phyloP scores from a whole-genome alignment of 2,797 vertebrate species.

The Atherinosoma microstoma region DNA sequence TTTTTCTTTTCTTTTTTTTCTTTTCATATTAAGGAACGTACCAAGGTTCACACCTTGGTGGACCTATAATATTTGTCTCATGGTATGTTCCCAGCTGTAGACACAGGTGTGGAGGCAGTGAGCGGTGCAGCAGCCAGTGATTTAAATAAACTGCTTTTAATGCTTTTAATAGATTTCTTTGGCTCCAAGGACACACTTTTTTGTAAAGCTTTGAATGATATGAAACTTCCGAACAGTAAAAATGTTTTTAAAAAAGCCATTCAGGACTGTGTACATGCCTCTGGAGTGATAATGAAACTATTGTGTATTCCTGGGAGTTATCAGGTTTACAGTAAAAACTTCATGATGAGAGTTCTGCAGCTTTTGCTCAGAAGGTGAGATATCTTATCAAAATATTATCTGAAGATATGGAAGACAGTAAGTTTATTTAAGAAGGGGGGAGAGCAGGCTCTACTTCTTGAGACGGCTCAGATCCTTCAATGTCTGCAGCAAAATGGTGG shows the following conservation, averaged over 20 bases:
- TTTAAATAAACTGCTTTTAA: conserved; percentile 3
- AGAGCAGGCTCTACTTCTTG: too few relatives aligned
- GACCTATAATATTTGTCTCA: neutral
- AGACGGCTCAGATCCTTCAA: too few relatives aligned
- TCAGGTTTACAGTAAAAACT: conserved; percentile 20
- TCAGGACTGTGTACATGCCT: conserved; percentile 4
- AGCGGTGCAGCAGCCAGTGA: conserved; percentile 16
- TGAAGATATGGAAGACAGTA: too few relatives aligned
- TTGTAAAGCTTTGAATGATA: conserved; percentile 22
- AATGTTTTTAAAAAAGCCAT: neutral
- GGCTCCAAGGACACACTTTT: neutral
- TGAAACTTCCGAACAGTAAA: conserved; percentile 2
- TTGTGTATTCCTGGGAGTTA: conserved; percentile 13
- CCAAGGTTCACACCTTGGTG: neutral
- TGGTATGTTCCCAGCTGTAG: conserved; percentile 29
- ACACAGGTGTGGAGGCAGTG: conserved; percentile 31
- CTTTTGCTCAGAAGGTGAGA: conserved; percentile 10
- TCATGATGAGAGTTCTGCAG: conserved; percentile 3
- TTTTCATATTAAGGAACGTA: neutral
- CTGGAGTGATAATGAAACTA: conserved; percentile 24
- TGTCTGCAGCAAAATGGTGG: too few relatives aligned
- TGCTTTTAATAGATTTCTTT: conserved; percentile 4
- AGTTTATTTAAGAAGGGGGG: neutral
- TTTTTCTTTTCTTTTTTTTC: neutral
- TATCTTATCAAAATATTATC: conserved; percentile 13